These are phyloP conservation scores for Phaetusa simplex DNA, from an alignment of 2,113 vertebrate genomes.

Conservation along the genomic window DNA sequence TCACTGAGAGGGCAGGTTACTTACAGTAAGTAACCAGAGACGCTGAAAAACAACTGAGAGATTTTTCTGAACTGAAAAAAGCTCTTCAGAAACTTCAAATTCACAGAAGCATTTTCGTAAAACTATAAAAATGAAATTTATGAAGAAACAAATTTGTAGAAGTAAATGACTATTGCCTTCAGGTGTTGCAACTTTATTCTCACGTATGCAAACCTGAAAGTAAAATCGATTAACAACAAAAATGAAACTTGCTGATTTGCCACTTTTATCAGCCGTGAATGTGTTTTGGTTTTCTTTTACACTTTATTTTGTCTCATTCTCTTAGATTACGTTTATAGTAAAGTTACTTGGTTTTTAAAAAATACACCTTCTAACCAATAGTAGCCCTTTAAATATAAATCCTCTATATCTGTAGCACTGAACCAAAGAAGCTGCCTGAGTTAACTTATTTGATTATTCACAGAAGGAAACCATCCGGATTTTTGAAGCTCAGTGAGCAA, in stretches of 20 bases:
- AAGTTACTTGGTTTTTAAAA: neutral
- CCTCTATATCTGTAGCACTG: neutral
- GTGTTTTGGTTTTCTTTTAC: neutral
- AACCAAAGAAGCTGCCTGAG: neutral
- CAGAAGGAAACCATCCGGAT: slow-evolving; percentile 6
- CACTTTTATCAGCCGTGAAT: neutral
- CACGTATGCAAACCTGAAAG: neutral
- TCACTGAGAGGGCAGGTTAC: neutral
- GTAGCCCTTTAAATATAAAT: neutral
- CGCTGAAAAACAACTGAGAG: neutral
- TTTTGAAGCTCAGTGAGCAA: neutral
- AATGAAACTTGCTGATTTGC: neutral
- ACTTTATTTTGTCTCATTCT: neutral
- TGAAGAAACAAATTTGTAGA: neutral
- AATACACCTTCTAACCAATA: neutral
- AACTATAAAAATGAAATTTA: neutral
- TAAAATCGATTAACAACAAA: neutral
- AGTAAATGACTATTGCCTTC: neutral
- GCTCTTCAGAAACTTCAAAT: neutral
- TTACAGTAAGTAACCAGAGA: neutral
- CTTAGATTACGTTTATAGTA: neutral
- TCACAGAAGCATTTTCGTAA: neutral
- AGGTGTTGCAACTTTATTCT: neutral
- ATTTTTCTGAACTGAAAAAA: neutral
- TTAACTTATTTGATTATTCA: slow-evolving; percentile 30